Base-by-base conservation (phyloP, 2,888 invertebrate species). In the Spisula solida region DNA sequence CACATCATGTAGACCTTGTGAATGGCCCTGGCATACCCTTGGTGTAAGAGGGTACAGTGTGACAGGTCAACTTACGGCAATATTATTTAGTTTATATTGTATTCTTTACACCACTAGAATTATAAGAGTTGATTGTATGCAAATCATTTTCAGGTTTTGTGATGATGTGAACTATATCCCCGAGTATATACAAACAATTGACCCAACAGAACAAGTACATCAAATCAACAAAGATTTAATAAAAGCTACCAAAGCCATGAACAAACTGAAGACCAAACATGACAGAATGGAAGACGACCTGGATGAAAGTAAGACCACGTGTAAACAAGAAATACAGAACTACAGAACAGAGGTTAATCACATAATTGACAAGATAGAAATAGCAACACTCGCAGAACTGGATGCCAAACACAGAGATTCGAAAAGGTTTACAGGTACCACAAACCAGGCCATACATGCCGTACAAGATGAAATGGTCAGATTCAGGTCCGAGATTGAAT, bases 161-260 rank as follows among this genome's bases (percentile, higher is more conserved):
- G 29, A 55, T 18, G 55, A 55, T 16, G 51, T 81, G 1, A 51
- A 81, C 31, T 81, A 81, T 16, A 81, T 81, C 16, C 81, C 81
- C 5, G 81, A 81, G 31, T 81, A 81, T 81, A 29, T 81, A 25
- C 81, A 81, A 4, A 12, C 55, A 5, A 81, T 16, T 14, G 5
- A 12, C 14, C 31, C 29, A 2, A 29, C 81, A 55, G n/a, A 51
- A 18, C 10, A 55, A 31, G 47, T 25, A 20, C n/a, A 20, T 8
- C 51, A 20, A 41, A 55, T 55, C 25, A 25, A 55, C n/a, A 55
- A 51, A 4, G 55, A 81, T n/a, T 81, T 81, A 55, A 25, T 25
- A n/a, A 55, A 55, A 55, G 81, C 29, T 29, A 55, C 55, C 12
- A 47, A 41, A 25, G 47, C 16, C 2, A 51, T 81, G 25, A 31